Conservation (phyloP, 2,797 vertebrate species). For the Psittacula echo region DNA sequence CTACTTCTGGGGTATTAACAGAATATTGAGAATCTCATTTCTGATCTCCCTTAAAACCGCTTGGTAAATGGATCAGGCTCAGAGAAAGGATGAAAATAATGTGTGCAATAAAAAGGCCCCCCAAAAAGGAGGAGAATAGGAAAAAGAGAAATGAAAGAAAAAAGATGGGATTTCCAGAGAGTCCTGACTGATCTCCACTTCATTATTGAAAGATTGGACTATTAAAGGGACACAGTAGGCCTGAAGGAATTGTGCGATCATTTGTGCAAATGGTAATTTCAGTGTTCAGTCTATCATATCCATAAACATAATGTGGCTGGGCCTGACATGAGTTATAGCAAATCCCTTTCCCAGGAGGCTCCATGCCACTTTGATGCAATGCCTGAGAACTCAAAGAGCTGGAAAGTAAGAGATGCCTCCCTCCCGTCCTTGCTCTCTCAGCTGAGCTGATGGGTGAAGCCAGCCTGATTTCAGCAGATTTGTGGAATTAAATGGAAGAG, state of each 20-base stretch:
- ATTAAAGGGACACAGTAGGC: constrained; percentile 75
- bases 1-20: constrained; percentile 48
- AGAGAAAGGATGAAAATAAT: constrained; percentile 46
- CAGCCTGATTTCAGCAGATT: constrained; percentile 59
- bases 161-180: constrained; percentile 65
- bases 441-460: neutral
- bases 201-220: constrained; percentile 76
- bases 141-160: constrained; percentile 43
- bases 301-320: constrained; percentile 67
- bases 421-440: neutral
- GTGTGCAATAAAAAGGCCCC: constrained; percentile 39
- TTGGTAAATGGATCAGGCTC: constrained; percentile 57
- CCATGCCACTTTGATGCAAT: constrained; percentile 64
- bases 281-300: constrained; percentile 70
- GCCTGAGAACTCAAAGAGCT: constrained; percentile 42
- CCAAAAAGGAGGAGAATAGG: neutral
- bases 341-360: constrained; percentile 56
- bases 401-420: neutral
- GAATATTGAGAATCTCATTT: constrained; percentile 61
- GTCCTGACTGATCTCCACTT: constrained; percentile 70
- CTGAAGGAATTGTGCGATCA: constrained; percentile 71
- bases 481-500: constrained; percentile 56
- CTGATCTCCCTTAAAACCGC: constrained; percentile 43
- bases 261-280: constrained; percentile 79
- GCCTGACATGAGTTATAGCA: constrained; percentile 61